Conservation (phyloP, 2,797 vertebrate species). For the Poecilia velifera region DNA sequence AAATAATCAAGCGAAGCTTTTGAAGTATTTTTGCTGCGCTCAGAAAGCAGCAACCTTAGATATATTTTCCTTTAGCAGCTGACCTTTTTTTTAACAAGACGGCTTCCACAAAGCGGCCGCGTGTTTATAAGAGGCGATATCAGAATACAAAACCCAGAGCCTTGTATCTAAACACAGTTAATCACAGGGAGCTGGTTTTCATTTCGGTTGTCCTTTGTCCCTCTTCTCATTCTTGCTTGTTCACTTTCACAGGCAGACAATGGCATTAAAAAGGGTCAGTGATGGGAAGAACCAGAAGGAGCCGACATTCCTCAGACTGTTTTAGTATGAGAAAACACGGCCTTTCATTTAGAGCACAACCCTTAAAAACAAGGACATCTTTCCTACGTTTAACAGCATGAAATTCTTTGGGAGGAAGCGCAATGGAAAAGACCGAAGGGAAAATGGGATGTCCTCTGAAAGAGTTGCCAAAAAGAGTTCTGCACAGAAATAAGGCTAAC, state of each 20-base stretch:
- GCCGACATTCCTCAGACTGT: conserved; percentile 33
- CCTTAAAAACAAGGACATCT: conserved; percentile 30
- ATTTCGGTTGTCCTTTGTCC: conserved; percentile 30
- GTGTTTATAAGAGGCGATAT: conserved; percentile 63
- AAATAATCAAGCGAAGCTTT: conserved; percentile 61
- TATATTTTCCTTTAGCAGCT: conserved; percentile 31
- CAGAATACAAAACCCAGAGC: conserved; percentile 55
- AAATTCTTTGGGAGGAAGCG: conserved; percentile 25
- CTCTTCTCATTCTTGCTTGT: conserved; percentile 17
- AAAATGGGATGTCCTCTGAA: conserved; percentile 57
- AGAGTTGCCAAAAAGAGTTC: conserved; percentile 41
- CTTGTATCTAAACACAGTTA: conserved; percentile 50
- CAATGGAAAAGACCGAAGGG: conserved; percentile 41
- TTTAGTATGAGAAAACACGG: conserved; percentile 34
- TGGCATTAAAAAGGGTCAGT: conserved; percentile 12
- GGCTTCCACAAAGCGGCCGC: conserved; percentile 41
- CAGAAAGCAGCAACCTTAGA: conserved; percentile 38
- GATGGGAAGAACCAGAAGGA: conserved; percentile 32
- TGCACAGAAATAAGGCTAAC: neutral
- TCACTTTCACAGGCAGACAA: conserved; percentile 40
- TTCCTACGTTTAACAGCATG: conserved; percentile 10
- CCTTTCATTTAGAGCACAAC: conserved; percentile 25
- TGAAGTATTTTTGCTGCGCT: conserved; percentile 57
- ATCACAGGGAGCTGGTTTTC: conserved; percentile 35
- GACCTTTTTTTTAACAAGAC: conserved; percentile 43